phyloP scores from a whole-genome alignment of 1,140 invertebrate species.

The Drosophila guanche region DNA sequence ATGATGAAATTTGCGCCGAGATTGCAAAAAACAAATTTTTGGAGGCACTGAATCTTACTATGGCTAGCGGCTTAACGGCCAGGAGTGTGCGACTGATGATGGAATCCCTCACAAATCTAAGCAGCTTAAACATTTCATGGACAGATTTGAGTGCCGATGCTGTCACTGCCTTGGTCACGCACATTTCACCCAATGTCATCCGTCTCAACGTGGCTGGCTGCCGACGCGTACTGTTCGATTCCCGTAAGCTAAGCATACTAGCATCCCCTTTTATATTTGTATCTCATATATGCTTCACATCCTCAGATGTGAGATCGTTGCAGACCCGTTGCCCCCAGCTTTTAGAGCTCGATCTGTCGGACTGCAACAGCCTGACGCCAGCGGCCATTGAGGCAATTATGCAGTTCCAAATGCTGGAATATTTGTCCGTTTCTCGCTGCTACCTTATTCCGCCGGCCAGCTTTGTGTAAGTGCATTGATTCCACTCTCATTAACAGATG shows the following conservation, averaged over 20 bases:
- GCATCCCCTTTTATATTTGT: neutral
- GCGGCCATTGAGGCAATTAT: slow-evolving; percentile 86
- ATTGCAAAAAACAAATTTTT: slow-evolving; percentile 88
- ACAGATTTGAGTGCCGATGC: slow-evolving; percentile 87
- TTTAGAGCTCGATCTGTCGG: slow-evolving; percentile 93
- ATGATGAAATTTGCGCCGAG: slow-evolving; percentile 86
- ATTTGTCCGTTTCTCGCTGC: slow-evolving; percentile 92
- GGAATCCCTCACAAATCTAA: slow-evolving; percentile 86
- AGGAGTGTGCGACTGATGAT: slow-evolving; percentile 87
- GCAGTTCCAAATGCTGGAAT: slow-evolving; percentile 89
- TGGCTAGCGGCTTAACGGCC: slow-evolving; percentile 87
- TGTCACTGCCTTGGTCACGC: slow-evolving; percentile 86
- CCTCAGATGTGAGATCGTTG: slow-evolving; percentile 88
- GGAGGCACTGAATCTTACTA: slow-evolving; percentile 90
- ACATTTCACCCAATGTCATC: slow-evolving; percentile 87
- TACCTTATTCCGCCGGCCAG: slow-evolving; percentile 89
- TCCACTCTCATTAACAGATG: neutral
- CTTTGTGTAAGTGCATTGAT: slow-evolving; percentile 85
- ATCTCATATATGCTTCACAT: too few relatives aligned
- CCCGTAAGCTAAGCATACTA: slow-evolving; percentile 85
- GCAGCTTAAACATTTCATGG: slow-evolving; percentile 92
- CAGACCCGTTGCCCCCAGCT: slow-evolving; percentile 88
- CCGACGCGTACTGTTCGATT: slow-evolving; percentile 89
- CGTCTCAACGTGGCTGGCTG: slow-evolving; percentile 93
- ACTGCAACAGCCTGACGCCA: slow-evolving; percentile 89